Conservation (phyloP, 2,797 vertebrate species). For the Poliocrania exsul region DNA sequence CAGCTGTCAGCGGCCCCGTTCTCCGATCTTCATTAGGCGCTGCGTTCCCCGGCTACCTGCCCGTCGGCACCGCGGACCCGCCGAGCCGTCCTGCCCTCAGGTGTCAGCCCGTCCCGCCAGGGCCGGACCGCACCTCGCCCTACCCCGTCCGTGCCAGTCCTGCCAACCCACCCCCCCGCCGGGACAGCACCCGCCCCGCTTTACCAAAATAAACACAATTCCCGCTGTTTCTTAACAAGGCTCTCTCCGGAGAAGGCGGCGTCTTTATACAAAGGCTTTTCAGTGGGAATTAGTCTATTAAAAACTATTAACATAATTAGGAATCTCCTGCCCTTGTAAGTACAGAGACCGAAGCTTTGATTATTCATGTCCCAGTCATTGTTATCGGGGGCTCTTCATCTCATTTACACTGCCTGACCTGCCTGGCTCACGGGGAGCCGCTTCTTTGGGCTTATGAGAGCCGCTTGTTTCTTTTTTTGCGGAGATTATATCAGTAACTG, state of each 20-base stretch:
- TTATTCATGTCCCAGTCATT: conserved; percentile 87
- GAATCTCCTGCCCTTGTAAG: conserved; percentile 88
- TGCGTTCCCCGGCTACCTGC: conserved; percentile 81
- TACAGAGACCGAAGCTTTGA: conserved; percentile 85
- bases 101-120: conserved; percentile 1
- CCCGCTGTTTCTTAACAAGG: conserved; percentile 68
- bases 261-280: conserved; percentile 82
- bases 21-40: conserved; percentile 89
- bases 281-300: conserved; percentile 89
- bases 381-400: conserved; percentile 84
- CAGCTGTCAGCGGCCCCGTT: conserved; percentile 89
- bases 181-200: conserved; percentile 72
- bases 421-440: conserved; percentile 82
- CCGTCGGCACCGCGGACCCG: conserved; percentile 73
- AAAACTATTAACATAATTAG: conserved; percentile 97
- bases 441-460: conserved; percentile 79
- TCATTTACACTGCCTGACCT: conserved; percentile 88
- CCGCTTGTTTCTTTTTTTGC: conserved; percentile 79
- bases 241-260: conserved; percentile 79
- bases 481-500: conserved; percentile 91
- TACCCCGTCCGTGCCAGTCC: neutral
- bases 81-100: conserved; percentile 78
- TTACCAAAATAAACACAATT: conserved; percentile 75
- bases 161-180: conserved; percentile 81
- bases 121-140: neutral